Base-by-base conservation (phyloP, 2,888 invertebrate genomes). In the Silvanus unidentatus region DNA sequence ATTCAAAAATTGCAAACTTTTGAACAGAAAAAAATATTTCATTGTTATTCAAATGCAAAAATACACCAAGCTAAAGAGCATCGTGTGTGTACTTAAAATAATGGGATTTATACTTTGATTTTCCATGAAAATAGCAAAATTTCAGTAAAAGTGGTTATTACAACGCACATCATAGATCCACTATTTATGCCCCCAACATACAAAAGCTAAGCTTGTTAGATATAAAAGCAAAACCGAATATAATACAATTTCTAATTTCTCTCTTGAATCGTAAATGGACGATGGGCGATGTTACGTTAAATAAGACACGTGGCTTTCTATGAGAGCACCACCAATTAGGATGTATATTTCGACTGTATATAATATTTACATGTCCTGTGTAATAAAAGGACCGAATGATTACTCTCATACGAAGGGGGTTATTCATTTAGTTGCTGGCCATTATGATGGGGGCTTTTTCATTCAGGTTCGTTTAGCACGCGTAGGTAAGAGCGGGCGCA, bases 241-340 rank as follows among this genome's bases (percentile, higher is more conserved):
- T 58, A 57, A 58, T 57, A 50, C 55, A 43, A 54, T 59, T 58
- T 49, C 43, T 46, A n/a, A n/a, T n/a, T n/a, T n/a, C 53, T n/a
- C 6, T 13, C 4, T 22, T 48, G 48, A 42, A 54, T 50, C 52
- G 53, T 57, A 62, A 63, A 63, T 59, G 63, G 63, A 61, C 57
- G 22, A 5, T 22, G 55, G 58, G 53, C 53, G 57, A 55, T 58
- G 56, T 58, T 57, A 59, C 55, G 57, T 60, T 63, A 62, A 62
- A 63, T 58, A 57, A 57, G 62, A 60, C 65, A 65, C 65, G 65
- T 64, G 65, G n/a, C n/a, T n/a, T 62, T 60, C 47, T 50, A 52
- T 52, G 48, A 52, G 55, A 54, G 57, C 49, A 54, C 55, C 61
- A 60, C 65, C 67, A 67, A 67, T 67, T 67, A 66, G 64, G 58